Evolutionary conservation across 2,113 vertebrate genomes (phyloP), one percentile per base, ranked within the genome.

Genomic region (Grammomys surdaster): DNA sequence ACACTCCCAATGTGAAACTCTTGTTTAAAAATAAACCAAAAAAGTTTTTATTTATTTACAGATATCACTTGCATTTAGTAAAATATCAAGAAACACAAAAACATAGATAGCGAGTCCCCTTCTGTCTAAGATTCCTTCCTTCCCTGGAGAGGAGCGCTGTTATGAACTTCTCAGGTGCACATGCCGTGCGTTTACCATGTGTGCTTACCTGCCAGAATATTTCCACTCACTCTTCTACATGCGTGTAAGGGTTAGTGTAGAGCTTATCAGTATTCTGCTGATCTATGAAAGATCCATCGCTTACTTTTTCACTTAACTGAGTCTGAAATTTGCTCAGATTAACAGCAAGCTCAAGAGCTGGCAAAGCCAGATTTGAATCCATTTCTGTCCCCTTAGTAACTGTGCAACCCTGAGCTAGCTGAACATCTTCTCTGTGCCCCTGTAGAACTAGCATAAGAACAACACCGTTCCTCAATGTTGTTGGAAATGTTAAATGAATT

Each of bases 61-160:
- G 46, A 31, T 63, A 12, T 91, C 48, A 76, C 17, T 40, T 58
- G 31, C 46, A 81, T 70, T 93, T 76, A 70, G 60, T 67, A 86
- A 85, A 93, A 91, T 63, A 81, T 86, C 48, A 93, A 80, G 48
- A 46, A 90, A 84, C 51, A 48, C 17, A 89, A 60, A 85, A 16
- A 75, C 54, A 65, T 17, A 33, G 56, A 12, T 40, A 75, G 24
- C 48, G 36, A 69, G 73, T 88, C 76, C 46, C n/a, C 40, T 77
- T 94, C 54, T 84, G 22, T 51, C 72, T 65, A 56, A 28, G 63
- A 85, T 54, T 24, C 63, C 33, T 54, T 14, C 54, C n/a, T 31
- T 81, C 77, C 46, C 12, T 2, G 3, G 65, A 87, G 51, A 93
- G 87, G 81, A 48, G 70, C 78, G 67, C 80, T 90, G 14, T 31